Evolutionary conservation across 2,888 invertebrate species (phyloP), one percentile per base, ranked within the genome.

Genomic region (Ormyrus nitidulus): DNA sequence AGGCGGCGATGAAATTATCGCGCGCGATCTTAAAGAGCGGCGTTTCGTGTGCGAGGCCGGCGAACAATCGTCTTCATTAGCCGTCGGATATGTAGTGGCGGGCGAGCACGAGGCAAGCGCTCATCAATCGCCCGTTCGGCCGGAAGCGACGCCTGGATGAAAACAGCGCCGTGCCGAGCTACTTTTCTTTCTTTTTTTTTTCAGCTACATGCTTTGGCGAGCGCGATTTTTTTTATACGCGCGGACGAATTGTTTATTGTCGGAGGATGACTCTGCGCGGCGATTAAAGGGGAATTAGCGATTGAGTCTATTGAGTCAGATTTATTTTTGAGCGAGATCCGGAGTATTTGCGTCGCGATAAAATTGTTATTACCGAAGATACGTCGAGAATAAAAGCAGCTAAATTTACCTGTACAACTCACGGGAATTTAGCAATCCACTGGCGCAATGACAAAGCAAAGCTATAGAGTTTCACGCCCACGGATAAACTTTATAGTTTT

Each of bases 1-100:
- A 19, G 49, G 61, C 46, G 7, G 70, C 77, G 77, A 74, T 80
- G 59, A 77, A 75, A 78, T 81, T 81, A 81, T 81, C 81, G 74
- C 61, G 71, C 71, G 59, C 62, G 77, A 81, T 81, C 81, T 81
- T 59, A 62, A 77, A 66, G 48, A 49, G 64, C 58, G 11, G 73
- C 68, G 83, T 83, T 61, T 61, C 68, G 49, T 80, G 81, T 59
- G 81, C 81, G 72, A 85, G 85, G 62, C 19, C 65, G 53, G 59
- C 62, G 66, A 72, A 81, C 74, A 81, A 75, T 81, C 76, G 78
- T 81, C 81, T 81, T 81, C 81, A 68, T 81, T 81, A 81, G 76
- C 68, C 71, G 75, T 71, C 75, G 78, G 77, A 59, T 72, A 56
- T 73, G 53, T 19, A 48, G 19, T 46, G 6, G 11, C 34, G 56